A percentile compares a stretch with the other conserved stretches of the same genome.
These are phyloP conservation scores for Limosa lapponica DNA, from an alignment of 2,797 vertebrate genomes.

Conservation along the genomic window DNA sequence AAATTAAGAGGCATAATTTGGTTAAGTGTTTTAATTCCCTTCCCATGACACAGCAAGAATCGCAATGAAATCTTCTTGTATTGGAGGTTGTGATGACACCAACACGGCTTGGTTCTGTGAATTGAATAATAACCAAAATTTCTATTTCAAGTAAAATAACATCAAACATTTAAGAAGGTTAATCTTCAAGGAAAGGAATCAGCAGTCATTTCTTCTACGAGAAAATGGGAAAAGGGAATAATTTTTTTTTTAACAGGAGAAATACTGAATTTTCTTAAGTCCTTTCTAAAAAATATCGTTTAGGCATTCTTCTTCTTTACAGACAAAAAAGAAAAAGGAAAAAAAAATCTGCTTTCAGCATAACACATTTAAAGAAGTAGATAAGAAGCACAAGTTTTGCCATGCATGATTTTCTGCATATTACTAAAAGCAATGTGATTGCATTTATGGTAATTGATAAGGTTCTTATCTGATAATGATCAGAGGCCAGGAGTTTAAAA, in stretches of 20 bases:
- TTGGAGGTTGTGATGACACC: background rate
- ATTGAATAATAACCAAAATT: background rate
- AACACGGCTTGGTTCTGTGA: background rate
- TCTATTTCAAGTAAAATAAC: constrained; percentile 19
- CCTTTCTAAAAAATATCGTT: constrained; percentile 1
- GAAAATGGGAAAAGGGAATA: background rate
- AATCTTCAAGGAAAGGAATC: constrained; percentile 25
- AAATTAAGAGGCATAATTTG: background rate
- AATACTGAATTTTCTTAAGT: background rate
- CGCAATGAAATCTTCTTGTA: background rate
- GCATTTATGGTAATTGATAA: constrained; percentile 35
- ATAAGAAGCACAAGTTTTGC: constrained; percentile 30
- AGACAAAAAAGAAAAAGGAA: background rate
- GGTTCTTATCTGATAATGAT: constrained; percentile 37
- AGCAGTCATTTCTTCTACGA: background rate
- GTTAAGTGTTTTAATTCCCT: background rate
- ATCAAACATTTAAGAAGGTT: constrained; percentile 5
- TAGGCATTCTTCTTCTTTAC: background rate
- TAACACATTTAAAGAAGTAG: constrained; percentile 23
- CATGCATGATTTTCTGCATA: constrained; percentile 26
- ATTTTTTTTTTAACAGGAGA: constrained; percentile 4
- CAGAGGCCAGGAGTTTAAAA: constrained; percentile 60
- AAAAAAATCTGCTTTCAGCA: background rate
- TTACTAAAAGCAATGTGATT: constrained; percentile 56
- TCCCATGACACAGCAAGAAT: background rate